Percentiles rank a stretch among this genome's conserved stretches.
phyloP scores from a whole-genome alignment of 1,140 invertebrate species.

The Lasioglossum albipes region DNA sequence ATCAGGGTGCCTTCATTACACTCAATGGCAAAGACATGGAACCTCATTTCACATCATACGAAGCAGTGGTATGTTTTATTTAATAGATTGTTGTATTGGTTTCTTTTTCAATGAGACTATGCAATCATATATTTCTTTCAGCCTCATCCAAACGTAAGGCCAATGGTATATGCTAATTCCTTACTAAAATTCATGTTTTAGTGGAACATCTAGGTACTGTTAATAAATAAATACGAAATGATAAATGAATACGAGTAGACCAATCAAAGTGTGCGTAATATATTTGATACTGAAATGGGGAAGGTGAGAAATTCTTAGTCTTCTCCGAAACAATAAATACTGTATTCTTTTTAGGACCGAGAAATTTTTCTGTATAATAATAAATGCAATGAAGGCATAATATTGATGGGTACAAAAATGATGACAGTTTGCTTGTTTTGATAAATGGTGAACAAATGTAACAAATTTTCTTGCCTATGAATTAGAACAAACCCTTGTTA shows the following conservation, averaged over 20 bases:
- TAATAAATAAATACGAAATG: slow-evolving; percentile 62
- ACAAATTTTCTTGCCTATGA: slow-evolving; percentile 31
- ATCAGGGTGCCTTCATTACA: slow-evolving; percentile 98
- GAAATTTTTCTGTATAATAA: slow-evolving; percentile 58
- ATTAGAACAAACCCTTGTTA: slow-evolving; percentile 43
- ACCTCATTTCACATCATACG: slow-evolving; percentile 95
- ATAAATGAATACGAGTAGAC: slow-evolving; percentile 70
- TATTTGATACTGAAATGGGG: slow-evolving; percentile 71
- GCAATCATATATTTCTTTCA: slow-evolving; percentile 75
- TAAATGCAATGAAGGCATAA: slow-evolving; percentile 55
- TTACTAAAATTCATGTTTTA: slow-evolving; percentile 84
- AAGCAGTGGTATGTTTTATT: slow-evolving; percentile 91
- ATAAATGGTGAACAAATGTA: slow-evolving; percentile 33
- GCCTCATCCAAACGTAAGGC: slow-evolving; percentile 98
- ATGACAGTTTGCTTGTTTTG: slow-evolving; percentile 57
- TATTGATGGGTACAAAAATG: slow-evolving; percentile 63
- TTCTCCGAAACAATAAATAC: slow-evolving; percentile 63
- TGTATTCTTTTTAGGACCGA: slow-evolving; percentile 66
- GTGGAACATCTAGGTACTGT: slow-evolving; percentile 67
- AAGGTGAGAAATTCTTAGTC: slow-evolving; percentile 61
- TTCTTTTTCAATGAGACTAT: background rate
- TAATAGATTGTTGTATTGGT: slow-evolving; percentile 31
- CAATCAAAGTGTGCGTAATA: slow-evolving; percentile 74
- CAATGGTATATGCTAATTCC: slow-evolving; percentile 96
- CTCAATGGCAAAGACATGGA: slow-evolving; percentile 94